phyloP scores from a whole-genome alignment of 1,140 invertebrate species.

The Dufourea novaeangliae region DNA sequence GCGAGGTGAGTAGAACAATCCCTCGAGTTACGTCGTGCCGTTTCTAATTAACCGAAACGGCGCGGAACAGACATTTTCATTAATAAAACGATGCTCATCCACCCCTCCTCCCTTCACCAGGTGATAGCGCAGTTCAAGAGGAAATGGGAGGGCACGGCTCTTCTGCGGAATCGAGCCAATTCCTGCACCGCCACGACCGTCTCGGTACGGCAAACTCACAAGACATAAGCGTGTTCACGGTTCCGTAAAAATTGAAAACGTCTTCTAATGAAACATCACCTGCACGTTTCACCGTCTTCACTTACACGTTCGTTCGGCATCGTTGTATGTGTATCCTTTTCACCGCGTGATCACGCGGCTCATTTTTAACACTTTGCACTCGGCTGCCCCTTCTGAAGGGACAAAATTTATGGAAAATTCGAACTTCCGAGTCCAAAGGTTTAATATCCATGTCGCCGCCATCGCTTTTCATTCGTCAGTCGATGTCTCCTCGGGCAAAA shows the following conservation, averaged over 20 bases:
- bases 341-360: too few relatives aligned
- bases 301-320: not conserved
- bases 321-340: too few relatives aligned
- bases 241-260: constrained; percentile 11
- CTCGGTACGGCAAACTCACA: constrained; percentile 84
- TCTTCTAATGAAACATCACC: not conserved
- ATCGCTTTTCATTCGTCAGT: not conserved
- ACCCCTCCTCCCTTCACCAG: too few relatives aligned
- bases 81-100: constrained; percentile 48
- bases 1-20: constrained; percentile 86
- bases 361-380: too few relatives aligned
- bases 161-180: constrained; percentile 87
- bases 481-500: not conserved
- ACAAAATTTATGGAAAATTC: too few relatives aligned
- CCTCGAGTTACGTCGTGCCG: not conserved
- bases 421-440: too few relatives aligned
- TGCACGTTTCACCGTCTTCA: not conserved
- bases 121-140: constrained; percentile 90
- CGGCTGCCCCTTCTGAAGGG: too few relatives aligned
- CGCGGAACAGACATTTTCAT: not conserved
- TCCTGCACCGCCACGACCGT: constrained; percentile 92
- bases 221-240: constrained; percentile 13
- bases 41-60: not conserved
- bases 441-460: not conserved
- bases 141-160: constrained; percentile 87